These are phyloP conservation scores for Shargacucullia verbasci DNA, from an alignment of 2,888 invertebrate genomes.

Conservation along the genomic window DNA sequence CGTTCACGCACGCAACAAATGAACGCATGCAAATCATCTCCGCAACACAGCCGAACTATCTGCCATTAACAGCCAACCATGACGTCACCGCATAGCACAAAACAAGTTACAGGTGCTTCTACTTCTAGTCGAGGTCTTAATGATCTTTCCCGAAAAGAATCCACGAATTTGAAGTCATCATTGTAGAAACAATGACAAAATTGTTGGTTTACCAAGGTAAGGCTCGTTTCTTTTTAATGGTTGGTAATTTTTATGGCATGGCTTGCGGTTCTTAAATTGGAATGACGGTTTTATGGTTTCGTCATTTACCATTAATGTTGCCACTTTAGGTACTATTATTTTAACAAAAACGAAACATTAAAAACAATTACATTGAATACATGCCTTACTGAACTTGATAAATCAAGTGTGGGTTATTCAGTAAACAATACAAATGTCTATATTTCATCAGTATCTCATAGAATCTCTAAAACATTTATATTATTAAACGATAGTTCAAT, in stretches of 20 bases:
- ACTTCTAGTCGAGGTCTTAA: constrained; percentile 66
- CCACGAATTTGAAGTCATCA: constrained; percentile 32
- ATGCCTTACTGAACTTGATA: not conserved
- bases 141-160: constrained; percentile 68
- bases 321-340: not conserved
- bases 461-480: not conserved
- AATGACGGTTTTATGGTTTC: constrained; percentile 24
- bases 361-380: not conserved
- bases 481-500: too few relatives aligned
- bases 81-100: constrained; percentile 82
- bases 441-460: too few relatives aligned
- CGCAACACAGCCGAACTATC: constrained; percentile 69
- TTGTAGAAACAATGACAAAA: constrained; percentile 18
- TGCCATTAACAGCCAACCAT: constrained; percentile 70
- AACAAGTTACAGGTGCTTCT: constrained; percentile 85
- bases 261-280: constrained; percentile 8
- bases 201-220: constrained; percentile 23
- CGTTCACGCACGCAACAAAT: constrained; percentile 65
- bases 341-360: not conserved
- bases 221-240: constrained; percentile 15
- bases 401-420: too few relatives aligned
- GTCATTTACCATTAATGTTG: constrained; percentile 17
- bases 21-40: constrained; percentile 70
- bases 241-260: constrained; percentile 14
- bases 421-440: too few relatives aligned